A percentile compares a stretch with the other conserved stretches of the same genome.
Evolutionary conservation across 2,888 invertebrate species (phyloP).

Genomic region (Bellardia bayeri): DNA sequence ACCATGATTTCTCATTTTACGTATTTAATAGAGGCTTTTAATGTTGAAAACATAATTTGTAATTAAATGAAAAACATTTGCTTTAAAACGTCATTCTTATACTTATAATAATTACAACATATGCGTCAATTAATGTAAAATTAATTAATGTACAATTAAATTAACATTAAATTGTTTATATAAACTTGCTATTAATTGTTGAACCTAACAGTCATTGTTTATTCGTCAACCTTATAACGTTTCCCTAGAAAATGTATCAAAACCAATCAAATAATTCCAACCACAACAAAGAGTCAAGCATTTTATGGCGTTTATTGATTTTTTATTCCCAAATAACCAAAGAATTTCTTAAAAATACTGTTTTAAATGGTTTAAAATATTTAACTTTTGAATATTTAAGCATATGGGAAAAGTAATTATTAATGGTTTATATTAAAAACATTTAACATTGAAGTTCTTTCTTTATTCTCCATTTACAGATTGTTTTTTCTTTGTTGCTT

Average conservation of each 20-base stretch:
- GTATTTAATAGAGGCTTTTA: too few species aligned
- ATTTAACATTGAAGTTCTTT: not conserved
- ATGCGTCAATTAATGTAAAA: not conserved
- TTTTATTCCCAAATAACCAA: slow-evolving; percentile 74
- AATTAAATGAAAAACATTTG: too few species aligned
- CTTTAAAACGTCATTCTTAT: not conserved
- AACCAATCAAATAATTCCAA: not conserved
- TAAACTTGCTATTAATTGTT: not conserved
- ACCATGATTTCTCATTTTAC: not conserved
- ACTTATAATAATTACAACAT: not conserved
- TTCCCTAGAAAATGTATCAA: slow-evolving; percentile 9
- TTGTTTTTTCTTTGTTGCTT: slow-evolving; percentile 90
- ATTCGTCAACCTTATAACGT: not conserved
- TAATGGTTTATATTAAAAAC: not conserved
- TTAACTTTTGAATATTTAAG: slow-evolving; percentile 85
- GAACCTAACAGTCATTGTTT: not conserved
- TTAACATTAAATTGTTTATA: not conserved
- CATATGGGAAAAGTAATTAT: slow-evolving; percentile 76
- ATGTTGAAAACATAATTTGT: not conserved
- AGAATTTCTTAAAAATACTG: slow-evolving; percentile 87
- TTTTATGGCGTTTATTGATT: slow-evolving; percentile 25
- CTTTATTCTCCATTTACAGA: slow-evolving; percentile 82
- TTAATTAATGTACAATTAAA: slow-evolving; percentile 13
- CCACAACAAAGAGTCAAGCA: not conserved
- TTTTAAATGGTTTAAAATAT: slow-evolving; percentile 90